A percentile compares a stretch with the other conserved stretches of the same genome.
phyloP scores from a whole-genome alignment of 1,140 invertebrate genomes.

The Belonocnema kinseyi region DNA sequence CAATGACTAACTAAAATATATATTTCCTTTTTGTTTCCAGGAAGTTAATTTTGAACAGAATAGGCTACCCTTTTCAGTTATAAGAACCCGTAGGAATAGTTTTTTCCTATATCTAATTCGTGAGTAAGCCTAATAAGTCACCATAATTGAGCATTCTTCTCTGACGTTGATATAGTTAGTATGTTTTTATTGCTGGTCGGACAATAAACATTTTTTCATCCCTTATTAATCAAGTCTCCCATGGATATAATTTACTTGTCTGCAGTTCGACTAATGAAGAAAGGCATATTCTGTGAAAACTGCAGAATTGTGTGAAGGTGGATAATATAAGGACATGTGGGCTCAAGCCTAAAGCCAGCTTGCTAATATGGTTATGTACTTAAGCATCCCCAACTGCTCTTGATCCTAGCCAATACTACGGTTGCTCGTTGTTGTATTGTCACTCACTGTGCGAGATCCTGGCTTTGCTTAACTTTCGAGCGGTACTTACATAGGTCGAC shows the following conservation, averaged over 20 bases:
- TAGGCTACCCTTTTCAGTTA: no score
- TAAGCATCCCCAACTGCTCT: constrained; percentile 34
- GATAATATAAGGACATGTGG: constrained; percentile 1
- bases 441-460: constrained; percentile 50
- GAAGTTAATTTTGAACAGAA: no score
- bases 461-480: constrained; percentile 59
- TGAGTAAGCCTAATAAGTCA: no score
- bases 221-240: neutral
- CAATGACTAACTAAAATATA: no score
- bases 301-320: neutral
- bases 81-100: no score
- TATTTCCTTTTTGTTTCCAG: no score
- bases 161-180: neutral
- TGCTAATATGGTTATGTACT: neutral
- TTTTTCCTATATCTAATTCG: no score
- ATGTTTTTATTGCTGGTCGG: no score
- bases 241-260: neutral
- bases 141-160: neutral
- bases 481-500: constrained; percentile 47
- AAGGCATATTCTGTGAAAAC: constrained; percentile 44
- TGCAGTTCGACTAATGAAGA: neutral
- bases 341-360: neutral
- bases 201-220: neutral
- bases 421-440: constrained; percentile 51
- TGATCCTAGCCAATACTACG: constrained; percentile 40